Evolutionary conservation across 2,797 vertebrate genomes (phyloP), one percentile per base, ranked within the genome.

Genomic region (Sphaeramia orbicularis): DNA sequence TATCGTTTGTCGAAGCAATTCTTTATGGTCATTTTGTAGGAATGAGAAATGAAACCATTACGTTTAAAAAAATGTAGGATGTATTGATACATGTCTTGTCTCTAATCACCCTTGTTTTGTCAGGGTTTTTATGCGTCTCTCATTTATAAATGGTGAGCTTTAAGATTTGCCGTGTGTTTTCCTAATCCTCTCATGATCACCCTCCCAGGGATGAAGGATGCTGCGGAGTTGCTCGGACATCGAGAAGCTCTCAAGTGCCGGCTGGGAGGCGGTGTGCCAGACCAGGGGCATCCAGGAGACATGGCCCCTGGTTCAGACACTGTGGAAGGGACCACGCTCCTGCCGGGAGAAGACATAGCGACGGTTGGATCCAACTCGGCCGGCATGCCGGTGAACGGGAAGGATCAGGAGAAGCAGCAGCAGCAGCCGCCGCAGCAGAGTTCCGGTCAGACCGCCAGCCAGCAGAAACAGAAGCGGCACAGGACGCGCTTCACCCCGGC

Each of bases 391-490:
- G 96, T 96, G 78, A 95, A 95, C 89, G 90, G 95, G 62, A 98
- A 98, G 90, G 97, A 98, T 73, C 94, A 96, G 51, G 96, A 98
- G 86, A 98, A 99, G 88, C 97, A 97, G 90, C 94, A 94, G 62
- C 90, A 93, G 62, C 86, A 88, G 68, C 90, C 81, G 9, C 86
- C 68, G 55, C 92, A 93, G 73, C 96, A 97, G 87, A 96, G 94
- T 85, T 95, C 95, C 64, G 87, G 91, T 71, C 96, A 96, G 90
- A 76, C 92, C 38, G 73, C 94, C 35, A 95, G 93, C 74, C 97
- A 97, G 70, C 97, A 98, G 93, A 99, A 99, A 89, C 98, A 99
- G 94, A 99, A 99, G 91, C 94, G 97, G 70, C 97, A 99, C 92
- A 93, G 97, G 88, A 99, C 97, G 80, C 97, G 98, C 83, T 99